Evolutionary conservation across 2,113 vertebrate genomes (phyloP).

Genomic region (Microcebus murinus): DNA sequence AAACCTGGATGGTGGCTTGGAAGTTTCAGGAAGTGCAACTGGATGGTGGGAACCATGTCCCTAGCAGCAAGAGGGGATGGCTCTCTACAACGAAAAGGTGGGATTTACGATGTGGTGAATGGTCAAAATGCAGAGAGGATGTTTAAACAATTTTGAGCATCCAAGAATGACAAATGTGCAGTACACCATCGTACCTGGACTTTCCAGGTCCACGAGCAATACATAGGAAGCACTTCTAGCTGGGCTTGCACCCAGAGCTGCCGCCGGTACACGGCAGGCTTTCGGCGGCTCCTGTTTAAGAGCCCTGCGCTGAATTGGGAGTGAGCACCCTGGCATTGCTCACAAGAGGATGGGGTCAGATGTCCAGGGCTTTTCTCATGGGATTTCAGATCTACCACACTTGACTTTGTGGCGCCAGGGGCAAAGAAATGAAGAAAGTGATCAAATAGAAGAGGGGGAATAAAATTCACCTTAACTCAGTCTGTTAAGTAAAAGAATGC

Average conservation of each 20-base stretch:
- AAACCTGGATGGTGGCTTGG: background rate
- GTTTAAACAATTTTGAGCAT: background rate
- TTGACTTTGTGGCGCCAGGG: background rate
- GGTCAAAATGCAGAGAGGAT: background rate
- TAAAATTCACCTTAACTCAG: background rate
- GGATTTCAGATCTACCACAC: background rate
- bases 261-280: background rate
- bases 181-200: background rate
- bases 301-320: rapidly evolving
- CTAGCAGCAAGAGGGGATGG: background rate
- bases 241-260: background rate
- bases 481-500: background rate
- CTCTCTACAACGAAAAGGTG: too few relatives aligned
- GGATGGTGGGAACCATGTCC: background rate
- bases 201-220: background rate
- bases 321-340: rapidly evolving
- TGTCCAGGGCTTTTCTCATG: background rate
- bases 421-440: background rate
- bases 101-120: background rate
- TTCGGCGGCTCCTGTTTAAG: background rate
- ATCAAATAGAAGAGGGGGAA: background rate
- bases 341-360: background rate
- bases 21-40: background rate
- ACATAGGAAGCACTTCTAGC: rapidly evolving
- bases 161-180: background rate